Evolutionary conservation across 2,888 invertebrate genomes (phyloP), one percentile per base, ranked within the genome.

Genomic region (Rhodophaea formosa): DNA sequence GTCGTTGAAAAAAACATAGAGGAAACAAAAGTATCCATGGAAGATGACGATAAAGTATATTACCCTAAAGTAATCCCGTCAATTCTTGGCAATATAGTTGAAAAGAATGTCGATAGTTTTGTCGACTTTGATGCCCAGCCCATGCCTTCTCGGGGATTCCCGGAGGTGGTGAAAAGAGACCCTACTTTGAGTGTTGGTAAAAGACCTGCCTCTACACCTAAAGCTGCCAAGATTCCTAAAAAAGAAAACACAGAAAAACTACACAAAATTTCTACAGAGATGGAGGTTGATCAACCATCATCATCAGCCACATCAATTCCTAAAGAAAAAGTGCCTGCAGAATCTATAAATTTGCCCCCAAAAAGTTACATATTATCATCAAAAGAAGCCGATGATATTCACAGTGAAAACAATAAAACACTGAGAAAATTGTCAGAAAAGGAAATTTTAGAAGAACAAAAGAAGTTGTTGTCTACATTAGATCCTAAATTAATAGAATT

Each of bases 401-500:
- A 98, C 71, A 80, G 88, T 63, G 95, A 96, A 82, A 98, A 97
- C 83, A 49, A 95, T 0, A 84, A 92, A 66, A 84, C 93, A 58
- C 75, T 98, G 10, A 87, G 89, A 44, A 82, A 92, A 72, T 95
- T 98, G 96, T 92, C 93, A 1, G 88, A 93, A 65, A 91, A 93
- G 56, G 96, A 97, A 70, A 97, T 98, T 67, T 69, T 95, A 14
- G 92, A 92, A 56, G 97, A 97, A 78, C 93, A 94, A 63, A 85
- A 93, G 62, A 94, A 94, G 70, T 82, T 98, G 17, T 71, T 97
- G 8, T 67, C 79, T 10, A 91, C 77, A 51, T 75, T 96, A 70
- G 94, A 95, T 80, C 94, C 96, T 5, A 93, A 93, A 54, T 77
- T 96, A 43, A 75, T 96, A 7, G 89, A 94, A 52, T 96, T 94